Conservation (phyloP, 2,113 vertebrate genomes). For the Meleagris gallopavo region DNA sequence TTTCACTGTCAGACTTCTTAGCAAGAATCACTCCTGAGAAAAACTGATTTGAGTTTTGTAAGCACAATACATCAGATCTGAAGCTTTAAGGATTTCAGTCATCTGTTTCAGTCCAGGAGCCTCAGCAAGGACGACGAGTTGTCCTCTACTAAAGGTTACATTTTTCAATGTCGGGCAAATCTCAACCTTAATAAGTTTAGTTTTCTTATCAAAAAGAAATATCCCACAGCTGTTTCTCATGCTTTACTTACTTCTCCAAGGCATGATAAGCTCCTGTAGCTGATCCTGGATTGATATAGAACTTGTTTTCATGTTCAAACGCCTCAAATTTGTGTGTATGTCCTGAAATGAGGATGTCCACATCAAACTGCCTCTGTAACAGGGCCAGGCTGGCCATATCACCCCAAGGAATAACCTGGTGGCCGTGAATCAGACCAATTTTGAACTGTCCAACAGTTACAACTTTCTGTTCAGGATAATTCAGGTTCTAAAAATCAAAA, state of each 20-base stretch:
- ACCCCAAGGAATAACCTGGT: constrained; percentile 98
- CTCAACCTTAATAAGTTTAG: background rate
- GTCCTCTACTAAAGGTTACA: background rate
- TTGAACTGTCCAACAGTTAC: constrained; percentile 99
- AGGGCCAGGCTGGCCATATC: constrained; percentile 97
- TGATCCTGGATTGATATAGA: constrained; percentile 98
- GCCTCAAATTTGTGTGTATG: constrained; percentile 99
- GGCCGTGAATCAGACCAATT: constrained; percentile 97
- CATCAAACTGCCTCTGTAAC: constrained; percentile 95
- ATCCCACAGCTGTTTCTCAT: background rate
- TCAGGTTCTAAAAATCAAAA: constrained; percentile 87
- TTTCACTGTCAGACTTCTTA: background rate
- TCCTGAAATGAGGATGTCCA: constrained; percentile 98
- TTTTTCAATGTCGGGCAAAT: too few relatives aligned
- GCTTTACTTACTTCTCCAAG: constrained; percentile 90
- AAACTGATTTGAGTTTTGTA: background rate
- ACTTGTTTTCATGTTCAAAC: constrained; percentile 98
- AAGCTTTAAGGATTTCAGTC: background rate
- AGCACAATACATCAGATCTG: background rate
- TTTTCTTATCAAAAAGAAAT: background rate
- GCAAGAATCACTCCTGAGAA: background rate
- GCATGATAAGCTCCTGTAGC: constrained; percentile 98
- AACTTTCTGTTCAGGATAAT: constrained; percentile 99
- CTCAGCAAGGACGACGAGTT: background rate
- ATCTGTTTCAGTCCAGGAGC: background rate